phyloP scores from a whole-genome alignment of 35 echinoderm and acorn worm genomes.

The Ophiothrix spiculata region DNA sequence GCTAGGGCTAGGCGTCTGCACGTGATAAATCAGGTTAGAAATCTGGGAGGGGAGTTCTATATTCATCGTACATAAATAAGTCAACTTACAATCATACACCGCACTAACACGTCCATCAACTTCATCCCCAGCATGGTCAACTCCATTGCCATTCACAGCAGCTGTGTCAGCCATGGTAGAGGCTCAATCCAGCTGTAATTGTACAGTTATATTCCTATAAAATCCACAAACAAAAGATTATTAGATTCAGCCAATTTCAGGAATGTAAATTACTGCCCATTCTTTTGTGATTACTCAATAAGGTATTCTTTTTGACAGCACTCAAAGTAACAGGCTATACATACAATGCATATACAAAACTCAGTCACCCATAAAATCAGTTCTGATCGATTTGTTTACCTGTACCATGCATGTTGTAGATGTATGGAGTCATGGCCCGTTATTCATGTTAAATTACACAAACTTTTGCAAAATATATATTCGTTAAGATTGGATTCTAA shows the following conservation, averaged over 20 bases:
- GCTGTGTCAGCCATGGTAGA: conserved; percentile 8
- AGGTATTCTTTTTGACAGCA: not conserved
- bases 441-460: not conserved
- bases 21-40: not conserved
- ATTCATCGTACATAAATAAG: not conserved
- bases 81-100: conserved; percentile 47
- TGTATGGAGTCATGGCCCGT: not conserved
- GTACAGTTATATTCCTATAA: conserved; percentile 4
- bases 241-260: not conserved
- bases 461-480: no score
- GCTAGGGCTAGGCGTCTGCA: not conserved
- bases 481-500: no score
- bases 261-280: not conserved
- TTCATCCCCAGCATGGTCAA: conserved; percentile 25
- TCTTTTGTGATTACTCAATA: conserved; percentile 13
- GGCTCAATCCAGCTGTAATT: not conserved
- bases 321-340: not conserved
- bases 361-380: not conserved
- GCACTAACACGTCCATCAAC: conserved; percentile 50
- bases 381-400: not conserved
- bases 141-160: not conserved
- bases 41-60: not conserved
- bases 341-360: not conserved
- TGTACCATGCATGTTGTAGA: not conserved
- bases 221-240: not conserved